Evolutionary conservation across 35 echinoderm and acorn worm species (phyloP).

Genomic region (Diadema setosum): DNA sequence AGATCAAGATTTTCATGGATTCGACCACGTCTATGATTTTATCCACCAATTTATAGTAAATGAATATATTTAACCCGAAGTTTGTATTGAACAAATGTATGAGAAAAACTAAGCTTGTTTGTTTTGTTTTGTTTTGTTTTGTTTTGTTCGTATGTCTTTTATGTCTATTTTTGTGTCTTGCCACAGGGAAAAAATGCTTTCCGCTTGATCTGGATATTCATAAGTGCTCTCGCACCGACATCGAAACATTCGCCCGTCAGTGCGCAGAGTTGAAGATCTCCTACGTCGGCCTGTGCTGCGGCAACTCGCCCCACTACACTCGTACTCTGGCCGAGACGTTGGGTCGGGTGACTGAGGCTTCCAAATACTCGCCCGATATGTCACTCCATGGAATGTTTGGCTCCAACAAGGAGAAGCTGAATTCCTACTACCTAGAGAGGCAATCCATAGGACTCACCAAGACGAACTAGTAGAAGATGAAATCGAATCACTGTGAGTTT

Average conservation of each 20-base stretch:
- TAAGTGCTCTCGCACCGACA: slow-evolving; percentile 46
- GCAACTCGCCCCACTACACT: slow-evolving; percentile 65
- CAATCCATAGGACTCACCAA: too few species aligned
- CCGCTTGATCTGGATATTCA: slow-evolving; percentile 51
- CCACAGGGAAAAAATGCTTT: slow-evolving; percentile 54
- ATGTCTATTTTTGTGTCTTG: too few species aligned
- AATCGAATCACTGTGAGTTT: too few species aligned
- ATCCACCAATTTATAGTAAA: too few species aligned
- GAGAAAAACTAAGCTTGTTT: too few species aligned
- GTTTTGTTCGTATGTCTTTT: too few species aligned
- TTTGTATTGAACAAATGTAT: too few species aligned
- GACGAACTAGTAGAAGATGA: too few species aligned
- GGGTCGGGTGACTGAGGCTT: slow-evolving; percentile 46
- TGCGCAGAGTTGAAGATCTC: slow-evolving; percentile 51
- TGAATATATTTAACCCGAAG: too few species aligned
- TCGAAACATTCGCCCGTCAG: slow-evolving; percentile 38
- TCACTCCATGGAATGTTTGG: slow-evolving; percentile 37
- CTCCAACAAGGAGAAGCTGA: not conserved
- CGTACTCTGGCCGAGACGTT: slow-evolving; percentile 54
- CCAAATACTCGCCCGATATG: slow-evolving; percentile 56
- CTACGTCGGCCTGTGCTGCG: slow-evolving; percentile 75
- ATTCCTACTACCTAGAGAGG: not conserved
- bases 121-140: too few species aligned
- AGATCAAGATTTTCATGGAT: too few species aligned
- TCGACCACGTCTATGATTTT: too few species aligned